Evolutionary conservation across 1,140 invertebrate species (phyloP), one percentile per base, ranked within the genome.

Genomic region (Drosophila kanapiae): DNA sequence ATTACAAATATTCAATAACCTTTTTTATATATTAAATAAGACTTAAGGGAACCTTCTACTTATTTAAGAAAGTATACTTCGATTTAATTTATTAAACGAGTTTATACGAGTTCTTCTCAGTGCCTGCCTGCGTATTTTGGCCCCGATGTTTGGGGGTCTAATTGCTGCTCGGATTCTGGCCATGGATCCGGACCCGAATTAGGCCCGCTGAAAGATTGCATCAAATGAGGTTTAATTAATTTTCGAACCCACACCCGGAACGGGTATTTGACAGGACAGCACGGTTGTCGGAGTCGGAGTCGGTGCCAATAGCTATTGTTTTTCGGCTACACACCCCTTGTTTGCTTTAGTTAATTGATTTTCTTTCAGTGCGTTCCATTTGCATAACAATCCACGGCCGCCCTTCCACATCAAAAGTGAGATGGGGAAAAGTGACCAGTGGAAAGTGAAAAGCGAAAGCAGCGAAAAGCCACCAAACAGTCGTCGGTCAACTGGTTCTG

Each of bases 271-370:
- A 83, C 80, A 83, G 75, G 58, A 67, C 58, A 29, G 42, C 23
- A 35, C 2, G 13, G 18, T 0, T 37, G 69, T 33, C 31, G 37
- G 18, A 43, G 23, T 23, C 23, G 23, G 23, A 23, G 23, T 23
- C 23, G 23, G 23, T 23, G 23, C 23, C 23, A 23, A 23, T 23
- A 23, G 31, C 23, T 56, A 78, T 78, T 78, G 75, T 78, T 74
- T 35, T 35, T 81, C 43, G 33, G 43, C 54, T 56, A 54, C 56
- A 45, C 56, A 60, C 49, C 33, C 5, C 8, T 56, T 87, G 85
- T 88, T 88, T 88, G 87, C 78, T 80, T 78, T 65, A 88, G 84
- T 78, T 88, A 88, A 88, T 88, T 88, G 85, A 88, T 88, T 88
- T 90, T 88, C 84, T 88, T 88, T 88, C 84, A 90, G 72, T 84